Evolutionary conservation across 2,797 vertebrate genomes (phyloP).

Genomic region (Lepilemur septentrionalis): DNA sequence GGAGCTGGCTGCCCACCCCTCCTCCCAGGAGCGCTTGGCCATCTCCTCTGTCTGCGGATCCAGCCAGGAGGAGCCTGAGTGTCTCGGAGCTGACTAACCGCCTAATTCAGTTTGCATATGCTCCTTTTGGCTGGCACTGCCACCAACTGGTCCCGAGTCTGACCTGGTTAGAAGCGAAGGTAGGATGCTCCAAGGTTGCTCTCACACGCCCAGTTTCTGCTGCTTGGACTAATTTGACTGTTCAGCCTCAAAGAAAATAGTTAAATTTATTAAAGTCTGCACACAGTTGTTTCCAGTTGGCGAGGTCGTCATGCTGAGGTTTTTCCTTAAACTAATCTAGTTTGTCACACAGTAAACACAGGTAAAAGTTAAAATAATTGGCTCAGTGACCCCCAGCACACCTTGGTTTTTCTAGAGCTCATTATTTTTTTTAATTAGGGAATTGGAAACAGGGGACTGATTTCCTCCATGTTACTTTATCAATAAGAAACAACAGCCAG

Average conservation of each 20-base stretch:
- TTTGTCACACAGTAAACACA: background rate
- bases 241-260: background rate
- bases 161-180: conserved; percentile 49
- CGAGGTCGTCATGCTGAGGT: background rate
- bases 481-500: background rate
- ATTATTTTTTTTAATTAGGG: conserved; percentile 7
- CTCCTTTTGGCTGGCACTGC: conserved; percentile 50
- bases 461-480: conserved; percentile 29
- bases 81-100: conserved; percentile 32
- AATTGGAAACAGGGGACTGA: background rate
- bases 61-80: conserved; percentile 34
- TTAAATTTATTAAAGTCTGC: background rate
- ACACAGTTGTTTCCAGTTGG: background rate
- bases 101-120: conserved; percentile 58
- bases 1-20: conserved; percentile 46
- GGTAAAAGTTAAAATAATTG: background rate
- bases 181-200: background rate
- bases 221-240: background rate
- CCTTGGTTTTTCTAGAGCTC: background rate
- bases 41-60: background rate
- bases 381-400: background rate
- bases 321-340: background rate
- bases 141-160: conserved; percentile 36
- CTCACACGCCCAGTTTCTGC: background rate
- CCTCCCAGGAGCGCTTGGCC: conserved; percentile 40